Percentiles rank a stretch among this genome's conserved stretches.
Conservation (phyloP, 2,113 vertebrate genomes). For the Vulpes ferrilata region DNA sequence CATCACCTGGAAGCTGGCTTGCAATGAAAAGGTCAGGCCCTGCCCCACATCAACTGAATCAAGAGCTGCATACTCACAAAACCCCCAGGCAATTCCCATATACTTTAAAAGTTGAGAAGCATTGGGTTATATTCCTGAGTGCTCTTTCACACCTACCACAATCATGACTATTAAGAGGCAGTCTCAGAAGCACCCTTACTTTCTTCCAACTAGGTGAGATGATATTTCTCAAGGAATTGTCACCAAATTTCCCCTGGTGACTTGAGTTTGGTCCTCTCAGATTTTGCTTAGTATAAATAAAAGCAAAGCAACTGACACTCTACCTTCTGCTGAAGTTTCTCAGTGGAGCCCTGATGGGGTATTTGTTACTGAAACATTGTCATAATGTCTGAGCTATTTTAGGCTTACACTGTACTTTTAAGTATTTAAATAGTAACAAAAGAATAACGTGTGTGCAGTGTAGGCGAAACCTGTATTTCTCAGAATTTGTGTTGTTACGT, state of each 20-base stretch:
- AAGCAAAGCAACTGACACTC: background rate
- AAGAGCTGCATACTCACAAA: background rate
- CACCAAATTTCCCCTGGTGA: background rate
- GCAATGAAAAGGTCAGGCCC: background rate
- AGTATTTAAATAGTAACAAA: slow-evolving; percentile 69
- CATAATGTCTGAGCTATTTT: slow-evolving; percentile 69
- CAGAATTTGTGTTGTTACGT: slow-evolving; percentile 63
- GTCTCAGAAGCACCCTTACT: background rate
- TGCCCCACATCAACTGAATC: background rate
- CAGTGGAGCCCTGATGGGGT: background rate
- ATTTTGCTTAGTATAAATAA: slow-evolving; percentile 23
- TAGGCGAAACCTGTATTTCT: slow-evolving; percentile 58
- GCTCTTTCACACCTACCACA: background rate
- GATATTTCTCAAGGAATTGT: slow-evolving; percentile 29
- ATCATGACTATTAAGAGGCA: background rate
- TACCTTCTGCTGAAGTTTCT: slow-evolving; percentile 36
- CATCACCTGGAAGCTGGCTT: background rate
- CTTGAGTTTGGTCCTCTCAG: background rate
- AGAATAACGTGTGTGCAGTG: slow-evolving; percentile 2
- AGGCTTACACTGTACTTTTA: slow-evolving; percentile 44
- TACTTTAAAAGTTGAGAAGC: background rate
- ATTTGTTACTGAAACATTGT: slow-evolving; percentile 55
- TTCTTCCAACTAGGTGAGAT: background rate
- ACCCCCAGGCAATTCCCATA: background rate
- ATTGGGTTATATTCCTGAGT: background rate